Base-by-base conservation (phyloP, 2,888 invertebrate genomes). In the Sipunculus nudus region DNA sequence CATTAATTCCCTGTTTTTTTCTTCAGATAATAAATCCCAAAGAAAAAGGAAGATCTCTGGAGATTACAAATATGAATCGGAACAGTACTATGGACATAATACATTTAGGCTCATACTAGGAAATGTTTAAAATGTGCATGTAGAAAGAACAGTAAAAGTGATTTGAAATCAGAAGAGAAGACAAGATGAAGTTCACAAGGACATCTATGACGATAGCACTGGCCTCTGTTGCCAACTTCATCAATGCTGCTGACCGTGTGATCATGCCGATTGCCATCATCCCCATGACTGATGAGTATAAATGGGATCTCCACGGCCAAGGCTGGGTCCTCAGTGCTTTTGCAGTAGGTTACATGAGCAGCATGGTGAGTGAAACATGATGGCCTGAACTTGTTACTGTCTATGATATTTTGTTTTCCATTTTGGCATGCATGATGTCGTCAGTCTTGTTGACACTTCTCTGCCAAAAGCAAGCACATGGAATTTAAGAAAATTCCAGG, bases 201-300 rank as follows among this genome's bases (percentile, higher is more conserved):
- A 74, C 82, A 25, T 76, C 79, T 5, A 76, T 75, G 53, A 80
- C 79, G 48, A 76, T 91, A 48, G 89, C 88, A 52, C 80, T 91
- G 68, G 91, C 90, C 79, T 89, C 90, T 26, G 84, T 88, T 48
- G 91, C 91, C 47, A 91, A 91, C 82, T 90, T 91, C 75, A 90
- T 91, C 73, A 91, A 91, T 81, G 89, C 91, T 50, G 91, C 91
- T 3, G 91, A 91, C 81, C 84, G 91, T 60, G 90, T 91, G 5
- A 89, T 91, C 54, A 91, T 91, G 91, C 91, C 91, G 1, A 90
- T 91, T 59, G 90, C 91, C 25, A 90, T 91, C 60, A 88, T 91
- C 35, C 89, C 88, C 3, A 90, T 91, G 90, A 88, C 89, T 1
- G 88, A 89, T 77, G 86, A 89, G 76, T 90, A 88, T 76, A 87